Base-by-base conservation (phyloP, 2,888 invertebrate species). In the Drosophila robusta region DNA sequence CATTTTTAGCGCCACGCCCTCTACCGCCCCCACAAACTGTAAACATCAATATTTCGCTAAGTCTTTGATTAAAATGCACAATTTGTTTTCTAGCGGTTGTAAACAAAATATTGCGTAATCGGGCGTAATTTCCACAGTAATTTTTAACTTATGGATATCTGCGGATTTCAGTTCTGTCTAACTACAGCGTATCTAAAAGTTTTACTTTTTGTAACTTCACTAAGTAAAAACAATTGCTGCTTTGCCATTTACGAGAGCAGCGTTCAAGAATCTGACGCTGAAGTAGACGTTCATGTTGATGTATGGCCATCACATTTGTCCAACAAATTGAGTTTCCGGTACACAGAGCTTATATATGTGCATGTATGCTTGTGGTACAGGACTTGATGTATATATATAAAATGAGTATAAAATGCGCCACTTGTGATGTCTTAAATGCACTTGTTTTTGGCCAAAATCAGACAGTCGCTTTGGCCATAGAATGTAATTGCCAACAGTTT, bases 261-360 rank as follows among this genome's bases (percentile, higher is more conserved):
- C 45, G 22, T 24, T 24, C 5, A 24, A 9, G 45, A 8, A 22
- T 8, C 45, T 45, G 32, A 24, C 24, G 14, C 34, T 14, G 54
- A 12, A 34, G 4, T 34, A 34, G 34, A 44, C 11, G 29, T 8
- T 34, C 22, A 54, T 58, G 42, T 49, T 46, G 39, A 38, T 47
- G 58, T 51, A 57, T 29, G 52, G 51, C 16, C 26, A 34, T 51
- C 32, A 52, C 77, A 72, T 72, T 72, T 78, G 45, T 72, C 55
- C 56, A 65, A 75, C 83, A 75, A 78, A 79, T 82, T 79, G 67
- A 68, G 79, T 71, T 78, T 71, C 75, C 79, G 75, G 54, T 46
- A 69, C 61, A 45, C 16, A 56, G 50, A 44, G 24, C 34, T n/a
- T 49, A 32, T 9, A 41, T 34, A 38, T 24, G 14, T 16, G 9